These are phyloP conservation scores for Drusus annulatus DNA, from an alignment of 1,140 invertebrate species.

Conservation along the genomic window DNA sequence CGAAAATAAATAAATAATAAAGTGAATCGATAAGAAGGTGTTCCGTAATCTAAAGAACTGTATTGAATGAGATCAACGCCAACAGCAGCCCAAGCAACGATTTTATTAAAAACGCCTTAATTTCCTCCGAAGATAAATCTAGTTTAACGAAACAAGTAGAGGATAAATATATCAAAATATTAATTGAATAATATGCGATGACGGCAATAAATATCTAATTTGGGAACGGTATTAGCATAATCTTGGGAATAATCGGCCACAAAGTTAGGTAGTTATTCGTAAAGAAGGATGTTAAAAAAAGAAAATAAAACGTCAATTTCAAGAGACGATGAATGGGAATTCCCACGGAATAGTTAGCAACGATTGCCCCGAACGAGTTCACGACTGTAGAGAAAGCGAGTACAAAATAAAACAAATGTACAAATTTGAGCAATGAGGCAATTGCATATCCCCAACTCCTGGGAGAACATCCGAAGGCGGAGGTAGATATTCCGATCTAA, in stretches of 20 bases:
- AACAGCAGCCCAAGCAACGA: too few species aligned
- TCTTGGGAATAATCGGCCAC: too few species aligned
- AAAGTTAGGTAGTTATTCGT: too few species aligned
- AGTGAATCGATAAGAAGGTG: too few species aligned
- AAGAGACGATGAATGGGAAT: conserved; percentile 30
- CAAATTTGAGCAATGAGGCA: conserved; percentile 45
- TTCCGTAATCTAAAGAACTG: too few species aligned
- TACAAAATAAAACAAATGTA: conserved; percentile 39
- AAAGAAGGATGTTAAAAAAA: too few species aligned
- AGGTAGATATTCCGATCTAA: conserved; percentile 55
- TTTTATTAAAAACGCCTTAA: too few species aligned
- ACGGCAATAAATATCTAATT: too few species aligned
- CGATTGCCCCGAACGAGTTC: conserved; percentile 32
- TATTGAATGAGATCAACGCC: too few species aligned
- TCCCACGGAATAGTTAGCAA: conserved; percentile 27
- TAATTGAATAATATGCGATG: neutral
- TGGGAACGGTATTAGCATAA: conserved; percentile 5
- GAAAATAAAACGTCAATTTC: conserved; percentile 20
- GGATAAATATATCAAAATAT: neutral
- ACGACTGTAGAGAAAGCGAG: conserved; percentile 38
- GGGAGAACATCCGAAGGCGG: conserved; percentile 28
- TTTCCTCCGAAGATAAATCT: too few species aligned
- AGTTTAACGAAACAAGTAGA: too few species aligned
- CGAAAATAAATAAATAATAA: too few species aligned
- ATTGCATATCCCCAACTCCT: conserved; percentile 30